Evolutionary conservation across 64 coral and sea anemone species (phyloP).

Genomic region (Acropora yongei): DNA sequence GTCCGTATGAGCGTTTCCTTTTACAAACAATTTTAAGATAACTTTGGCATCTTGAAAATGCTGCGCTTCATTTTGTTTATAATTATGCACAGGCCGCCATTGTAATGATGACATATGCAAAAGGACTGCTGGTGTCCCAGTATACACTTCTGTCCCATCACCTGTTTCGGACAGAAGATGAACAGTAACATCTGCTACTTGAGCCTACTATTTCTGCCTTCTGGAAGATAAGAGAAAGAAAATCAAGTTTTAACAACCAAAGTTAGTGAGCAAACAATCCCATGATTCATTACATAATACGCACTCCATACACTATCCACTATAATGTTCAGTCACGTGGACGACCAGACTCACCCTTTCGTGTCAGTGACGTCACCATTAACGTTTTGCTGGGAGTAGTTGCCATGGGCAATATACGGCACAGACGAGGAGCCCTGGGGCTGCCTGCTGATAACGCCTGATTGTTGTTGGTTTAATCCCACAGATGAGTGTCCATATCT

Average conservation of each 20-base stretch:
- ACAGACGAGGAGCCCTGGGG: conserved; percentile 75
- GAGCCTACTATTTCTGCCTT: conserved; percentile 2
- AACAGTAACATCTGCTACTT: background rate
- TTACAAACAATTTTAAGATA: too few relatives aligned
- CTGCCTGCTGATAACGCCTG: conserved; percentile 48
- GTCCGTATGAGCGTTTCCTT: too few relatives aligned
- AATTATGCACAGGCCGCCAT: background rate
- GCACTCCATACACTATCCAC: too few relatives aligned
- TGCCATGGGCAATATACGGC: conserved; percentile 63
- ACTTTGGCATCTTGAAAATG: too few relatives aligned
- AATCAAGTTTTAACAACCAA: too few relatives aligned
- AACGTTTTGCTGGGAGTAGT: conserved; percentile 21
- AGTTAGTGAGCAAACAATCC: too few relatives aligned
- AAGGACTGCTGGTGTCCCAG: background rate
- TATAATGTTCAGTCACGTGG: too few relatives aligned
- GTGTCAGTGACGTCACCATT: conserved; percentile 9
- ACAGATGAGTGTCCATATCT: conserved; percentile 64
- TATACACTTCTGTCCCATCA: background rate
- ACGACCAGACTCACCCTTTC: conserved; percentile 1
- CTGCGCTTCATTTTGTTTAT: too few relatives aligned
- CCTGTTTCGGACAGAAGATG: background rate
- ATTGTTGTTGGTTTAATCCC: conserved; percentile 36
- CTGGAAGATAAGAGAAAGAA: background rate
- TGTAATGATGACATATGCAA: background rate
- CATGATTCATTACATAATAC: too few relatives aligned